These are phyloP conservation scores for Oasisia sp. DNA, from an alignment of 2,888 invertebrate genomes.

Conservation along the genomic window DNA sequence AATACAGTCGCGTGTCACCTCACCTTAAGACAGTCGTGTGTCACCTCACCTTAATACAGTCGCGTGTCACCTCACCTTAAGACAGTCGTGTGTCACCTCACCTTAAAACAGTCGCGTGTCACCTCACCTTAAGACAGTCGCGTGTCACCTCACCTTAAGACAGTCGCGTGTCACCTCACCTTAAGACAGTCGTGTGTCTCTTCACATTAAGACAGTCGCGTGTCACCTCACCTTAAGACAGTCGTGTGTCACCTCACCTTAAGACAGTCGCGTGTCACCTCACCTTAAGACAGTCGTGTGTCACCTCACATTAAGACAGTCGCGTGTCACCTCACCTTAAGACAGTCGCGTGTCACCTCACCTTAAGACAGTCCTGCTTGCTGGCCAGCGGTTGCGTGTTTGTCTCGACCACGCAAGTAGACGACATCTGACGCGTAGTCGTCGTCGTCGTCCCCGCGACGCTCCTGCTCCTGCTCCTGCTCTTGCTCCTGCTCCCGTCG, in stretches of 20 bases:
- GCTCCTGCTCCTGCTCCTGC: not conserved
- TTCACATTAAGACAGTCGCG: too few species aligned
- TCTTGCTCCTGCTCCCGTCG: not conserved
- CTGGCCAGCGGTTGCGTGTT: not conserved
- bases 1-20: too few species aligned
- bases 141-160: not conserved
- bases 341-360: not conserved
- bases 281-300: not conserved
- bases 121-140: not conserved
- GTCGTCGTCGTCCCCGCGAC: not conserved
- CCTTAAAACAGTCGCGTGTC: not conserved
- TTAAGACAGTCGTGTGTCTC: constrained; percentile 1
- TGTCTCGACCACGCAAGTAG: not conserved
- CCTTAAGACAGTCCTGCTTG: not conserved
- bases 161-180: not conserved
- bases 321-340: not conserved
- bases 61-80: not conserved
- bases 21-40: not conserved
- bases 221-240: not conserved
- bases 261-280: not conserved
- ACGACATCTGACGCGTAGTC: not conserved
- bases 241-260: not conserved
- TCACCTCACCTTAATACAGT: too few species aligned
- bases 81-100: not conserved
- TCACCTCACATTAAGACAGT: not conserved